Evolutionary conservation across 2,888 invertebrate genomes (phyloP).

Genomic region (Ophion costatus): DNA sequence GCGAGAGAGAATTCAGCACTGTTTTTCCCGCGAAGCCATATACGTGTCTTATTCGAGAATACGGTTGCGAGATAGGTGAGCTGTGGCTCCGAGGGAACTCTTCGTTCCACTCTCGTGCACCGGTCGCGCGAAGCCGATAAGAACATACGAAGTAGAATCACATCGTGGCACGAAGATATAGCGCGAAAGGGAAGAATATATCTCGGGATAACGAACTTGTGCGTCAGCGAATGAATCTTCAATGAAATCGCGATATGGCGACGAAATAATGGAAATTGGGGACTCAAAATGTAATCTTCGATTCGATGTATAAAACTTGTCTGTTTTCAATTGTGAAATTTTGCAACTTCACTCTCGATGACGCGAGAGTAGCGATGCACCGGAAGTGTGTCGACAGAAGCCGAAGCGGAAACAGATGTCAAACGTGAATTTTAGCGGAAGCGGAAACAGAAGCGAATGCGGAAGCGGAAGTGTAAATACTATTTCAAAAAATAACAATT

Average conservation of each 20-base stretch:
- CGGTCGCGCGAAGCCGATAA: constrained; percentile 33
- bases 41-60: not conserved
- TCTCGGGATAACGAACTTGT: constrained; percentile 12
- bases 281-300: too few species aligned
- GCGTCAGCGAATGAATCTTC: constrained; percentile 44
- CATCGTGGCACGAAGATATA: constrained; percentile 47
- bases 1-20: constrained; percentile 24
- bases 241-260: constrained; percentile 14
- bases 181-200: constrained; percentile 52
- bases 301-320: too few species aligned
- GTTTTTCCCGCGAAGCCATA: constrained; percentile 41
- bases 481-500: too few species aligned
- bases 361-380: too few species aligned
- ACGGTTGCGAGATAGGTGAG: not conserved
- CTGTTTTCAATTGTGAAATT: too few species aligned
- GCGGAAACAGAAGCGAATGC: too few species aligned
- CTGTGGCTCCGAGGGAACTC: constrained; percentile 24
- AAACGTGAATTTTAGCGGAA: too few species aligned
- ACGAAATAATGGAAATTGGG: not conserved
- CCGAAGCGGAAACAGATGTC: too few species aligned
- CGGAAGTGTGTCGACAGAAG: too few species aligned
- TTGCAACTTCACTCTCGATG: too few species aligned
- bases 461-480: too few species aligned
- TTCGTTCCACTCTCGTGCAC: constrained; percentile 60
- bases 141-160: constrained; percentile 40